A percentile compares a stretch with the other conserved stretches of the same genome.
Conservation (phyloP, 2,113 vertebrate genomes). For the Dasyurus viverrinus region DNA sequence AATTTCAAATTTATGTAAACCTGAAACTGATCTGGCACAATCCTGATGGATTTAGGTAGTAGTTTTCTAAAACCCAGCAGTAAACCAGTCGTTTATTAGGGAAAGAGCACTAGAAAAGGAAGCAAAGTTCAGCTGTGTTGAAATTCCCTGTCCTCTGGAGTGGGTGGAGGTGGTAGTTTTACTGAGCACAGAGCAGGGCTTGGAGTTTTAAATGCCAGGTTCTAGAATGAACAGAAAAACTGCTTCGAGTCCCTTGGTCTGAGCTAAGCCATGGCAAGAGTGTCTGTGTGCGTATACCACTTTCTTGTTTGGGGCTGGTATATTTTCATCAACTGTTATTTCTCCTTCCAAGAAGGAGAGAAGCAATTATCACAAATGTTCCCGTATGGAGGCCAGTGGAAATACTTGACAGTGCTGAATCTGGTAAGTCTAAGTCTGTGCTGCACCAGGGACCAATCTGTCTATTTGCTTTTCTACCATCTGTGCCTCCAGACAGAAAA, state of each 20-base stretch:
- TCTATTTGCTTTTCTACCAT: conserved; percentile 71
- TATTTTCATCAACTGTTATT: conserved; percentile 76
- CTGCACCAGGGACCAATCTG: conserved; percentile 55
- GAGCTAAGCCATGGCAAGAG: conserved; percentile 70
- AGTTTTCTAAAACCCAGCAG: conserved; percentile 62
- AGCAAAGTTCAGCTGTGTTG: conserved; percentile 42
- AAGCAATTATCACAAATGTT: conserved; percentile 66
- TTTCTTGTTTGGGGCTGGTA: conserved; percentile 82
- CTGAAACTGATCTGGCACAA: conserved; percentile 72
- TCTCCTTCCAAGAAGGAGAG: conserved; percentile 23
- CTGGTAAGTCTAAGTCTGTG: conserved; percentile 81
- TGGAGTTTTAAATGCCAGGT: neutral
- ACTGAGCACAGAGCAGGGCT: neutral
- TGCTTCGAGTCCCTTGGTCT: neutral
- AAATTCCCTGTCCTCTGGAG: neutral
- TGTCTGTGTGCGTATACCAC: conserved; percentile 71
- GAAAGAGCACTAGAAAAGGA: conserved; percentile 40
- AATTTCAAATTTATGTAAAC: conserved; percentile 64
- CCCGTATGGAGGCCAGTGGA: conserved; percentile 80
- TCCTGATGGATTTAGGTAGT: conserved; percentile 55
- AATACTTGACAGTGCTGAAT: conserved; percentile 87
- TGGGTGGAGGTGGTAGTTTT: neutral
- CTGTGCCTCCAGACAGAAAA: conserved; percentile 49
- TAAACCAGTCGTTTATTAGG: conserved; percentile 62
- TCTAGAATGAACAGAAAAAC: conserved; percentile 39